Base-by-base conservation (phyloP, 2,113 vertebrate genomes). In the Notarius quadriscutis region DNA sequence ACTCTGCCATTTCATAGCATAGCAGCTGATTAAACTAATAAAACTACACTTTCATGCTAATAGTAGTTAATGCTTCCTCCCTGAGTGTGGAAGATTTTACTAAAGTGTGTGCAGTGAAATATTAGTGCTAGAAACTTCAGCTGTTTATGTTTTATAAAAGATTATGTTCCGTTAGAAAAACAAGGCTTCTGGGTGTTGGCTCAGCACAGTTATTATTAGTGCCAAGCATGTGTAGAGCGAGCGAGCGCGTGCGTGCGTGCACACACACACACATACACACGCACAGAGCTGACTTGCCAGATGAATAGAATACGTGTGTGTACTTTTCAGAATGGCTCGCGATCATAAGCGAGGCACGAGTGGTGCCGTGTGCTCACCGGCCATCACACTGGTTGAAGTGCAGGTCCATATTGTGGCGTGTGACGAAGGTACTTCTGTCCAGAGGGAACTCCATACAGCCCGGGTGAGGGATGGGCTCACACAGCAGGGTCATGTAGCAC, bases 341-440 rank as follows among this genome's bases (percentile, higher is more conserved):
- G 50, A 0, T 48, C 20, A 11, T 74, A 50, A 22, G 5, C 10
- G 1, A 78, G 53, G 30, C 30, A 25, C 0, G 58, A 22, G 18
- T 20, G 50, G 27, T 53, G 53, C 18, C 27, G 74, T 0, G 7
- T 65, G 67, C 25, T 90, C 57, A 96, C 95, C 95, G 94, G 84
- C 96, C 96, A 0, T 97, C 96, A 7, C 97, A 97, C 93, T 97
- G 96, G 4, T 95, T 97, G 92, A 97, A 97, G 88, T 91, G 93
- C 94, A 97, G 95, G 91, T 97, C 96, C 95, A 97, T 94, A 92
- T 91, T 96, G 93, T 97, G 97, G n/a, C 95, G 95, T 75, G 95
- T 97, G 79, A 97, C 95, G 89, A 97, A 96, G 83, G 96, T 94
- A 67, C 91, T 93, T 17, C 92, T 91, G 91, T 96, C 96, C 93